Conservation (phyloP, 2,113 vertebrate genomes). For the Caloenas nicobarica region DNA sequence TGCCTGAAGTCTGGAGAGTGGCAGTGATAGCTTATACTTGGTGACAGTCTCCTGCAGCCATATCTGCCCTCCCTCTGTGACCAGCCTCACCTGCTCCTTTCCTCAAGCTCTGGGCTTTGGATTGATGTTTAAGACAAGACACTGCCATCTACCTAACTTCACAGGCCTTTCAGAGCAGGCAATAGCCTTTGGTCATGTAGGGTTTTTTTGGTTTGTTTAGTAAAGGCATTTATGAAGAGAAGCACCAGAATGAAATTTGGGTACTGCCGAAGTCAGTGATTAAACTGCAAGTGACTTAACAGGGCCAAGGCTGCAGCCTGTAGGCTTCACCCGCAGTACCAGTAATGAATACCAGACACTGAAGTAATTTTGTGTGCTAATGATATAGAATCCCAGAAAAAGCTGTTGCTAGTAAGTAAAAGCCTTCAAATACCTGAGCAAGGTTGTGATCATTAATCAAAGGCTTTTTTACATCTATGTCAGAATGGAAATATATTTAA, state of each 20-base stretch:
- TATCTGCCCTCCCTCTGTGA: neutral
- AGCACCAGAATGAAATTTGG: neutral
- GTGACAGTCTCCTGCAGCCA: neutral
- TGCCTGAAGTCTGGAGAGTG: neutral
- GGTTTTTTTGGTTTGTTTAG: neutral
- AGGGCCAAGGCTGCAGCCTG: neutral
- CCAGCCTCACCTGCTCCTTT: neutral
- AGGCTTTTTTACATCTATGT: neutral
- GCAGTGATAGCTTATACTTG: neutral
- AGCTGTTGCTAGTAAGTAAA: neutral
- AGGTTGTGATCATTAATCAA: conserved; percentile 41
- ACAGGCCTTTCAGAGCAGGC: neutral
- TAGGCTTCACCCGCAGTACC: neutral
- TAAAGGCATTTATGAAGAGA: neutral
- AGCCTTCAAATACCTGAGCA: conserved; percentile 17
- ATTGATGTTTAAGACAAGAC: neutral
- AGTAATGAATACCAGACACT: conserved; percentile 27
- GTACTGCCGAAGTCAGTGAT: neutral
- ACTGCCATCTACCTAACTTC: neutral
- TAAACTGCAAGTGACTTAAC: neutral
- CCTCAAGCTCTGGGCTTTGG: neutral
- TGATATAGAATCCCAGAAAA: conserved; percentile 14
- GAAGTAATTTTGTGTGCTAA: neutral
- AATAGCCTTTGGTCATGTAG: neutral
- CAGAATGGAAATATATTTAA: conserved; percentile 17